A percentile compares a stretch with the other conserved stretches of the same genome.
Conservation (phyloP, 2,888 invertebrate species). For the Drosophila peninsularis region DNA sequence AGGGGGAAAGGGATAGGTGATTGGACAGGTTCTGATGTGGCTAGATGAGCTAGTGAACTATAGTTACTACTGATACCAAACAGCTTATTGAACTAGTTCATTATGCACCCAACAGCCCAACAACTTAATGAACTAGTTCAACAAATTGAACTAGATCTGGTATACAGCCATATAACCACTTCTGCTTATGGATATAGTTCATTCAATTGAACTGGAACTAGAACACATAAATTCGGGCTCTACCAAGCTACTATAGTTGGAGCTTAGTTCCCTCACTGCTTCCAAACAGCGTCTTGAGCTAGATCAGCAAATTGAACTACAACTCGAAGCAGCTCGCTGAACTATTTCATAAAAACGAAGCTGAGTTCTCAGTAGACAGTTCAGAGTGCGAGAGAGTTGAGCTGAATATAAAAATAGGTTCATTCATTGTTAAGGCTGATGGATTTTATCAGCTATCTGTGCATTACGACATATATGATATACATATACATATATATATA, state of each 20-base stretch:
- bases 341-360: not conserved
- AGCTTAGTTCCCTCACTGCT: not conserved
- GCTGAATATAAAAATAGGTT: not conserved
- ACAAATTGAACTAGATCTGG: not conserved
- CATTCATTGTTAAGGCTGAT: slow-evolving; percentile 6
- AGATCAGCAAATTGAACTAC: not conserved
- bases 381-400: not conserved
- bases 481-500: not conserved
- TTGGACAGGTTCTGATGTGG: not conserved
- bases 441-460: slow-evolving; percentile 7
- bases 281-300: not conserved
- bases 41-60: not conserved
- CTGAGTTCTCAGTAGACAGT: not conserved
- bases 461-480: not conserved
- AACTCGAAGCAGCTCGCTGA: not conserved
- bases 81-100: not conserved
- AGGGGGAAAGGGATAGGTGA: too few species aligned
- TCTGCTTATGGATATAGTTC: too few species aligned
- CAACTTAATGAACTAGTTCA: not conserved
- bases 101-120: too few species aligned
- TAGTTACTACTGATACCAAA: not conserved
- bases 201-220: too few species aligned
- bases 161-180: too few species aligned
- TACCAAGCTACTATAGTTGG: not conserved
- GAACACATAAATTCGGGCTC: too few species aligned